phyloP scores from a whole-genome alignment of 2,888 invertebrate species.

The Cyrtodaria siliqua region DNA sequence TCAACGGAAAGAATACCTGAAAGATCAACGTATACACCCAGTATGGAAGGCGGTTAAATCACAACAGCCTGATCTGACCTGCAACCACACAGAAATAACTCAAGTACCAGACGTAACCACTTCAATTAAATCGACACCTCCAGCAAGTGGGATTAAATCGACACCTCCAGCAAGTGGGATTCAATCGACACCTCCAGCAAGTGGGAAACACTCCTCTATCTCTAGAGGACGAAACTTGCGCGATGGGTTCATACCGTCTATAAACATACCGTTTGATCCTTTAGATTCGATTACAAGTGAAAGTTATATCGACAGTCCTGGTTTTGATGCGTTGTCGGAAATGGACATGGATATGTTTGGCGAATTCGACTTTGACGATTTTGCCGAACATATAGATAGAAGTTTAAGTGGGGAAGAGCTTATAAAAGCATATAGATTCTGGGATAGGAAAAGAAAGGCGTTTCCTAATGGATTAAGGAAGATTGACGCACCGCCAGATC shows the following conservation, averaged over 20 bases:
- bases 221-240: neutral
- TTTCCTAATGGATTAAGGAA: constrained; percentile 47
- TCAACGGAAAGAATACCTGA: neutral
- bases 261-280: neutral
- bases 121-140: no score
- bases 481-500: constrained; percentile 39
- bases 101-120: no score
- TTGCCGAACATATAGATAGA: constrained; percentile 49
- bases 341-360: constrained; percentile 31
- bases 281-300: neutral
- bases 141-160: no score
- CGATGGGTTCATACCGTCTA: neutral
- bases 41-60: constrained; percentile 25
- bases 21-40: constrained; percentile 5
- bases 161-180: no score
- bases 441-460: constrained; percentile 52
- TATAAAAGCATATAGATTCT: constrained; percentile 52
- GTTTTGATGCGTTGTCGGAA: neutral
- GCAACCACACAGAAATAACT: no score
- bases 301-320: constrained; percentile 3
- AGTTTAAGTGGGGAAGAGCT: constrained; percentile 51
- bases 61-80: neutral
- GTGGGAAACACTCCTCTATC: neutral
- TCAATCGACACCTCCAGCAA: no score
- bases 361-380: constrained; percentile 39